A percentile compares a stretch with the other conserved stretches of the same genome.
Evolutionary conservation across 2,888 invertebrate species (phyloP).

Genomic region (Conus canariensis): DNA sequence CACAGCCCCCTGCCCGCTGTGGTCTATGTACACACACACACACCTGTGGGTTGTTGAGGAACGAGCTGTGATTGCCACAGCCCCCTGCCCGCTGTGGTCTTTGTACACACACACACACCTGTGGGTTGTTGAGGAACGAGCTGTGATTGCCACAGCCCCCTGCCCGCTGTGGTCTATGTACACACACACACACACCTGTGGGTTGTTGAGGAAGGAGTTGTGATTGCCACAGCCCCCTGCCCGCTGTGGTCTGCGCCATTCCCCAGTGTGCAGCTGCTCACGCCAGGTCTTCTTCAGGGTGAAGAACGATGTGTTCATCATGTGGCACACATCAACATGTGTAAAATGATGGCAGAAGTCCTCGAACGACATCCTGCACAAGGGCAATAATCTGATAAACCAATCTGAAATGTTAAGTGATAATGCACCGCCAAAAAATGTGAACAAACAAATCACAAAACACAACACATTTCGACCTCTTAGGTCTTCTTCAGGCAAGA

Average conservation of each 20-base stretch:
- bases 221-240: conserved; percentile 82
- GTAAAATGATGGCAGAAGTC: conserved; percentile 82
- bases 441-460: no score
- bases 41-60: no score
- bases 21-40: no score
- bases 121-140: conserved; percentile 69
- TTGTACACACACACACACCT: conserved; percentile 53
- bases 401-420: no score
- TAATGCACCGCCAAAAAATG: neutral
- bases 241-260: conserved; percentile 79
- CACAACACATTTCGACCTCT: no score
- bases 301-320: conserved; percentile 82
- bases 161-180: conserved; percentile 74
- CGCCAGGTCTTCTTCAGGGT: conserved; percentile 80
- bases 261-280: conserved; percentile 78
- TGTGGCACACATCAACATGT: conserved; percentile 81
- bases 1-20: no score
- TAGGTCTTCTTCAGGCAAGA: no score
- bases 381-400: no score
- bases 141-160: conserved; percentile 82
- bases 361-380: conserved; percentile 82
- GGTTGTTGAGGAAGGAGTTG: conserved; percentile 67
- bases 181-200: conserved; percentile 58
- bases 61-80: no score
- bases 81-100: no score